These are phyloP conservation scores for Drosophila paracracens DNA, from an alignment of 2,888 invertebrate species.

Conservation along the genomic window DNA sequence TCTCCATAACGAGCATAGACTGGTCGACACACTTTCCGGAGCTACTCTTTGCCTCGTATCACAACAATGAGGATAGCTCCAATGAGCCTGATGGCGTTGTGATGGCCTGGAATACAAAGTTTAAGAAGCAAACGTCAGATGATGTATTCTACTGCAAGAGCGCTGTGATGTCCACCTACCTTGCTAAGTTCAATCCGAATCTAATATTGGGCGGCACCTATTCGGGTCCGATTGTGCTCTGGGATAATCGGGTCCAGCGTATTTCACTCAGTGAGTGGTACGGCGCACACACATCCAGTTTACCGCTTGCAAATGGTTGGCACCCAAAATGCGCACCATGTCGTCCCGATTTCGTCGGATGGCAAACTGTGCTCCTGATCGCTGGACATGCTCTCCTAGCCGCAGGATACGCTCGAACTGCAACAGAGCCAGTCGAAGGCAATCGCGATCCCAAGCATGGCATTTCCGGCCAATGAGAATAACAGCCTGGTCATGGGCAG, in stretches of 20 bases:
- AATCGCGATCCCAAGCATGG: conserved; percentile 95
- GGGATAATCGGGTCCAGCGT: conserved; percentile 99
- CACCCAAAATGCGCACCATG: conserved; percentile 99
- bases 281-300: conserved; percentile 98
- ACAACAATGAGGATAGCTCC: conserved; percentile 97
- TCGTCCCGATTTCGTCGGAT: conserved; percentile 98
- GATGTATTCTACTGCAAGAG: conserved; percentile 99
- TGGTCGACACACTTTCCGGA: conserved; percentile 99
- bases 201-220: conserved; percentile 99
- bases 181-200: conserved; percentile 98
- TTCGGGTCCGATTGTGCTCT: conserved; percentile 99
- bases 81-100: conserved; percentile 99
- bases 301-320: conserved; percentile 98
- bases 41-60: conserved; percentile 96
- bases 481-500: conserved; percentile 98
- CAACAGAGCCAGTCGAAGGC: conserved; percentile 95
- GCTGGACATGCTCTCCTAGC: conserved; percentile 98
- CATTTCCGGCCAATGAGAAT: conserved; percentile 96
- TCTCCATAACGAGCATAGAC: conserved; percentile 97
- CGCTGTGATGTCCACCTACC: conserved; percentile 97
- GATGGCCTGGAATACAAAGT: conserved; percentile 99
- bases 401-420: conserved; percentile 97
- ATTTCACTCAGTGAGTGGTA: conserved; percentile 98
- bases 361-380: conserved; percentile 99
- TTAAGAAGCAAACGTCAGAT: conserved; percentile 98